phyloP scores from a whole-genome alignment of 2,113 vertebrate genomes.

The Antigone vipio region DNA sequence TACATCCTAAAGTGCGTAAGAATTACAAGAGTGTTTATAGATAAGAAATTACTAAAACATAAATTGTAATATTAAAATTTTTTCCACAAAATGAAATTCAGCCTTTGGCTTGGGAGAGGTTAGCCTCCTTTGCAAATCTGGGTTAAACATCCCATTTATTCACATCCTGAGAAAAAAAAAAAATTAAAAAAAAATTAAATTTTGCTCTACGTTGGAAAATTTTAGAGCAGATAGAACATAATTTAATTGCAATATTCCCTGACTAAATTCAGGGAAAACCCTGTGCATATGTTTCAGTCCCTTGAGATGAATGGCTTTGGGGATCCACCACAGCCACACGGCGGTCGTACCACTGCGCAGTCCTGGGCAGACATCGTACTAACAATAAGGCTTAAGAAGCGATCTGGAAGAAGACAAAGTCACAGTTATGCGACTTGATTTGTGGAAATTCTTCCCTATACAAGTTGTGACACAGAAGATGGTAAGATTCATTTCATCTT shows the following conservation, averaged over 20 bases:
- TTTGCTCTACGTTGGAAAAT: neutral
- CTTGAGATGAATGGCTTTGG: neutral
- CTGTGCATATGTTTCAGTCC: fast-evolving
- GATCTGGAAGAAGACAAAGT: neutral
- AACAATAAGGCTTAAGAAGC: neutral
- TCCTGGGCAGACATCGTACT: neutral
- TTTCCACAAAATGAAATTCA: neutral
- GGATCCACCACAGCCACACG: neutral
- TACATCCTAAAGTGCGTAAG: fast-evolving
- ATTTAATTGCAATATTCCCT: neutral
- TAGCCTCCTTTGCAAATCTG: neutral
- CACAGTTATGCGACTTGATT: neutral
- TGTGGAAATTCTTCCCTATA: neutral
- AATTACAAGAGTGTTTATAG: neutral
- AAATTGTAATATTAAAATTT: neutral
- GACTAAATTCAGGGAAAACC: neutral
- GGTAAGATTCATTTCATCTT: neutral
- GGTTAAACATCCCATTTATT: neutral
- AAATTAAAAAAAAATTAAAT: too few species aligned
- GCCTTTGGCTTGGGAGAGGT: neutral
- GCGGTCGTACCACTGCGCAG: fast-evolving
- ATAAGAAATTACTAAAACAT: neutral
- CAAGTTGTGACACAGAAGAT: neutral
- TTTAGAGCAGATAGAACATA: neutral
- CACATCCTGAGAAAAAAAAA: neutral